Base-by-base conservation (phyloP, 2,888 invertebrate genomes). In the Opisthograptis luteolata region DNA sequence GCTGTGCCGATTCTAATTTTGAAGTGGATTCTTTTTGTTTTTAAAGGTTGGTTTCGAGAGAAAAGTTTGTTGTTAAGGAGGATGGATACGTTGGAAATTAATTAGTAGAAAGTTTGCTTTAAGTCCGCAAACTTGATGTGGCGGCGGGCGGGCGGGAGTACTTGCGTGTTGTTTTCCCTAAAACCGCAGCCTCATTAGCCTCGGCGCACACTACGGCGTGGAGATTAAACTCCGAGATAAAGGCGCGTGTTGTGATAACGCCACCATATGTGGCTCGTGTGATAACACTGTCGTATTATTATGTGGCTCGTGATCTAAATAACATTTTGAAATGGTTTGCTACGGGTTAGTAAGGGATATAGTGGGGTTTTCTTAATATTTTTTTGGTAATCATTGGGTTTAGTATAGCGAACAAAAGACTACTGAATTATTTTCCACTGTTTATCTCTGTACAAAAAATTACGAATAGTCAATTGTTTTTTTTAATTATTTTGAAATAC, bases 161-260 rank as follows among this genome's bases (percentile, higher is more conserved):
- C 76, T 76, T 78, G 80, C 69, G 79, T 76, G 80, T 82, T 86
- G 86, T 85, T 84, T 82, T 79, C 80, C 72, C 70, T 64, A 70
- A 79, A 80, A 88, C 89, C 89, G 81, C 89, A 88, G 83, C 56
- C 85, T 90, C 89, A 84, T 90, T 90, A 90, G 87, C 78, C 82
- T 62, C 66, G 73, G 84, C 77, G 82, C 83, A 82, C 88, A 87
- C 87, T 79, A 73, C 73, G 79, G 73, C 76, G 72, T 78, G 78
- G 70, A 78, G 81, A 84, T 86, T 80, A 81, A 86, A 84, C 85
- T 85, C 73, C 50, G 66, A 82, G 85, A 84, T 84, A 81, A 76
- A 72, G 75, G 70, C 78, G 72, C 73, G 75, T 70, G 72, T 76
- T 76, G 79, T 79, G 82, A 82, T 84, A 82, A 74, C 74, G 67